Evolutionary conservation across 1,140 invertebrate species (phyloP).

Genomic region (Eufriesea mexicana): DNA sequence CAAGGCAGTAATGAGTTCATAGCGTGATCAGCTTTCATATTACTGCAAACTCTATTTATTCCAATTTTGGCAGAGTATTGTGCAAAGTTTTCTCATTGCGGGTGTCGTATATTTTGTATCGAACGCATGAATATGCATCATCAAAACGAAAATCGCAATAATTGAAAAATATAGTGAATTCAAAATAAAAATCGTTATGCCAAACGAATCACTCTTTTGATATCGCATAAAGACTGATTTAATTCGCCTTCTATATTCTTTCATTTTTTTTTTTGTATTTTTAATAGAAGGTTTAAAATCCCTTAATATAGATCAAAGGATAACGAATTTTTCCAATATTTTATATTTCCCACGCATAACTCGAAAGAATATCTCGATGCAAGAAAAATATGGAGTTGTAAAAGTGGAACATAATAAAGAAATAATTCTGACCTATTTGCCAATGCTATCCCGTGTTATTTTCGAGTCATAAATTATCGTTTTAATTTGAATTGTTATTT

Average conservation of each 20-base stretch:
- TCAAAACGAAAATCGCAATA: background rate
- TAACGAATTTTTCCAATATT: too few relatives aligned
- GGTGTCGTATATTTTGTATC: background rate
- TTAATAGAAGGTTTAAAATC: background rate
- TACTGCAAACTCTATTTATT: conserved; percentile 5
- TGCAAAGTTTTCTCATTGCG: background rate
- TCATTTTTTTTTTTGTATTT: background rate
- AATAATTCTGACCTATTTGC: too few relatives aligned
- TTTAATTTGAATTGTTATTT: background rate
- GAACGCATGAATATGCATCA: background rate
- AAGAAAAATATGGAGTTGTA: too few relatives aligned
- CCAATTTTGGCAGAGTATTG: background rate
- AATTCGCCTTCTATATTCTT: background rate
- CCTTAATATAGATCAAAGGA: too few relatives aligned
- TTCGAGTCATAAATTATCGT: background rate
- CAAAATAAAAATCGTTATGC: background rate
- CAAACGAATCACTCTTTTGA: background rate
- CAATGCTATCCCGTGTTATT: background rate
- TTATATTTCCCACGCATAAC: too few relatives aligned
- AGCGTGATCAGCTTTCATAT: conserved; percentile 38
- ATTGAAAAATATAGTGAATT: background rate
- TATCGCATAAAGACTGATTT: background rate
- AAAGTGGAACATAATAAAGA: too few relatives aligned
- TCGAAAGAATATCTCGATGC: too few relatives aligned
- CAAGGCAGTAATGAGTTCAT: conserved; percentile 44